phyloP scores from a whole-genome alignment of 2,888 invertebrate genomes.

The Steinernema carpocapsae region DNA sequence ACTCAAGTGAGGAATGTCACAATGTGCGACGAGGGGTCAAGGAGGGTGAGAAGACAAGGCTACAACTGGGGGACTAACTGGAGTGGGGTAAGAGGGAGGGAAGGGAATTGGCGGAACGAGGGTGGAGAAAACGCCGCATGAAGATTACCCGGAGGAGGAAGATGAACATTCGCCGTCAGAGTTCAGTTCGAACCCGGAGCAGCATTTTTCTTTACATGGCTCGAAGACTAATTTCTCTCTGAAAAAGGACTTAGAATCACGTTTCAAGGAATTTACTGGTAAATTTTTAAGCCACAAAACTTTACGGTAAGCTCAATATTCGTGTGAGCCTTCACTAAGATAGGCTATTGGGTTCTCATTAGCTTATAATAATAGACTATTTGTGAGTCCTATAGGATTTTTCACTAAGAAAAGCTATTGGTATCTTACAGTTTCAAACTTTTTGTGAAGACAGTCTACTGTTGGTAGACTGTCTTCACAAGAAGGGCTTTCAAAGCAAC shows the following conservation, averaged over 20 bases:
- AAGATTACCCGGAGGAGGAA: conserved; percentile 24
- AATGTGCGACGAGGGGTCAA: conserved; percentile 12
- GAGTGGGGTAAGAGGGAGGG: background rate
- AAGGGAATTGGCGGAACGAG: background rate
- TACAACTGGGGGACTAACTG: background rate
- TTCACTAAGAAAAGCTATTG: no score
- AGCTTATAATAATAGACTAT: no score
- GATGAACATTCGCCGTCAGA: conserved; percentile 57
- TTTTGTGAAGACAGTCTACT: no score
- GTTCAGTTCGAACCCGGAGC: conserved; percentile 60
- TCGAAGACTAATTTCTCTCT: conserved; percentile 64
- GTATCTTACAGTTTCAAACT: no score
- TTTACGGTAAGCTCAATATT: no score
- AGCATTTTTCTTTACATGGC: conserved; percentile 64
- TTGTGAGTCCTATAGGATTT: no score
- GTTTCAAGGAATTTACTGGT: background rate
- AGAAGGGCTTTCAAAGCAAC: no score
- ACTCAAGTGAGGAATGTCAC: background rate
- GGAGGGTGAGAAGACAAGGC: background rate
- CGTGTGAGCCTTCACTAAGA: no score
- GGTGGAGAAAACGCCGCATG: no score
- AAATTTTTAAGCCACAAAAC: no score
- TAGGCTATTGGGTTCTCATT: no score
- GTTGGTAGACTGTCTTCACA: no score
- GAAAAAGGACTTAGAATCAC: conserved; percentile 41